Evolutionary conservation across 2,888 invertebrate species (phyloP), one percentile per base, ranked within the genome.

Genomic region (Lissonota sp.): DNA sequence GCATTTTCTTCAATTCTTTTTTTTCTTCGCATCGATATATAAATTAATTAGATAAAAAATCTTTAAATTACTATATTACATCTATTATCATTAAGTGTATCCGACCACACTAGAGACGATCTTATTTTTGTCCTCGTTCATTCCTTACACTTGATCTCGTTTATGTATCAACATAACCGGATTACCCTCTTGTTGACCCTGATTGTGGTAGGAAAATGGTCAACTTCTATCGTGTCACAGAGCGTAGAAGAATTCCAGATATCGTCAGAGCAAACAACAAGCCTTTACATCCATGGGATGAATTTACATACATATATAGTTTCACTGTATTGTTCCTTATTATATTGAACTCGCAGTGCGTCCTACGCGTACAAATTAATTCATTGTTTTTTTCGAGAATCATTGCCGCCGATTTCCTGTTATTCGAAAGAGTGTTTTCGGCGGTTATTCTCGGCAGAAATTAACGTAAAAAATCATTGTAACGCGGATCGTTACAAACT

Each of bases 41-140:
- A 91, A 91, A 91, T 91, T 91, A 91, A 91, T 91, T 90, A 91
- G 90, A 91, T 90, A 88, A 90, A 91, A 91, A 91, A 88, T 90
- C 80, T 87, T 90, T 90, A 90, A 90, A 88, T 90, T 90, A 88
- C 90, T 91, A 91, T 91, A 89, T 90, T 91, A 91, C 91, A 91
- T 87, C 89, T 90, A 91, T 70, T 55, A 87, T 88, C 85, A 87
- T 87, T 87, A 87, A 88, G 86, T 90, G 86, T 87, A 88, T 88
- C 88, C 90, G 90, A 89, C 88, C 87, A 90, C 87, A 88, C 88
- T 88, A 87, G 87, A 89, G 74, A 85, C 85, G 79, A 86, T 87
- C 84, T 83, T 84, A 79, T 77, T 58, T 26, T 63, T 77, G 51
- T 80, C 55, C 62, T 16, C 14, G n/a, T 62, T 40, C 6, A n/a